phyloP scores from a whole-genome alignment of 1,140 invertebrate species.

The Gonioctena quinquepunctata region DNA sequence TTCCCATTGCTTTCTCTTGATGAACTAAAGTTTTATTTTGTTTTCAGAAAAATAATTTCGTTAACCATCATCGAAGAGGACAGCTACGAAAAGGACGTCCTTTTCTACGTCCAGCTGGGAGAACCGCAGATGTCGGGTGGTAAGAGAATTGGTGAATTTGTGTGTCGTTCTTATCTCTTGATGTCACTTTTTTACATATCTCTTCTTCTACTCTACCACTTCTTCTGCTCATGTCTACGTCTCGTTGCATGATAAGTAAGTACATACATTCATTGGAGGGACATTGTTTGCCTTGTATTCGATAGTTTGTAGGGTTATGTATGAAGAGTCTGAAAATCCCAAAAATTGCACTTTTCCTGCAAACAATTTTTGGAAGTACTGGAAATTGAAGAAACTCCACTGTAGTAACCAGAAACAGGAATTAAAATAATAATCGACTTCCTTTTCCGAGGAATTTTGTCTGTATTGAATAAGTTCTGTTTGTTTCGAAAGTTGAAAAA shows the following conservation, averaged over 20 bases:
- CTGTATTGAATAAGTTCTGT: no score
- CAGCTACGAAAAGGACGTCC: conserved; percentile 95
- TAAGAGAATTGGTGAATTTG: conserved; percentile 58
- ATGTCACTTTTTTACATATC: conserved; percentile 44
- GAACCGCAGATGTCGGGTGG: conserved; percentile 84
- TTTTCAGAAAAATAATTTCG: conserved; percentile 83
- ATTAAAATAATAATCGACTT: no score
- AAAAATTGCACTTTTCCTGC: no score
- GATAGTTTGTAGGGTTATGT: no score
- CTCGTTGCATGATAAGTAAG: conserved; percentile 49
- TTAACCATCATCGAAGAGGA: conserved; percentile 94
- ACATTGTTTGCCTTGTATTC: no score
- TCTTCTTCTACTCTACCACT: conserved; percentile 28
- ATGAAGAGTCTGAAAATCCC: no score
- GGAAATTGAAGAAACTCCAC: no score
- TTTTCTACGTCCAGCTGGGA: conserved; percentile 90
- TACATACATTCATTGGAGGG: no score
- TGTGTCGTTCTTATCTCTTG: conserved; percentile 32
- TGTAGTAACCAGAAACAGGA: no score
- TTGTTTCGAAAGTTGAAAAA: no score
- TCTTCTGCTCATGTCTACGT: conserved; percentile 34
- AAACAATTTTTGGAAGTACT: no score
- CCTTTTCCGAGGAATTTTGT: no score
- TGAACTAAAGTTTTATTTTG: neutral
- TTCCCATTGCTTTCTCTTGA: neutral